These are phyloP conservation scores for Bombus huntii DNA, from an alignment of 1,140 invertebrate genomes.

Conservation along the genomic window DNA sequence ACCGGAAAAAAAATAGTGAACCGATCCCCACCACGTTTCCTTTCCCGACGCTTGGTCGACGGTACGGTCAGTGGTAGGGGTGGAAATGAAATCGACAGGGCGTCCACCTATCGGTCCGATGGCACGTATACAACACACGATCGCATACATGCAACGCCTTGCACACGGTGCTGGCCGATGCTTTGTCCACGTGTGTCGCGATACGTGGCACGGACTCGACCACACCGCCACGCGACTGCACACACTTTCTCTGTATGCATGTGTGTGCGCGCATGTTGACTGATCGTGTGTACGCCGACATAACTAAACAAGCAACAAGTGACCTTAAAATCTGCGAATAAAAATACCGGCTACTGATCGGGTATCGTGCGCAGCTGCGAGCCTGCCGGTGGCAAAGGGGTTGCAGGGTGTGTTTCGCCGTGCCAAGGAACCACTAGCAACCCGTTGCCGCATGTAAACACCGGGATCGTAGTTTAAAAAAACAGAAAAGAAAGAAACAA, in stretches of 20 bases:
- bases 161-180: slow-evolving; percentile 46
- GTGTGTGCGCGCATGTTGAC: slow-evolving; percentile 47
- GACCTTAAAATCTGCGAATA: slow-evolving; percentile 80
- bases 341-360: slow-evolving; percentile 77
- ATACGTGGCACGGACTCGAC: slow-evolving; percentile 47
- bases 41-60: background rate
- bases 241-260: background rate
- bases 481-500: background rate
- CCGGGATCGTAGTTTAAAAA: slow-evolving; percentile 34
- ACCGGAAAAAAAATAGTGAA: slow-evolving; percentile 65
- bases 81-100: slow-evolving; percentile 78
- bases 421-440: slow-evolving; percentile 61
- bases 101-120: slow-evolving; percentile 78
- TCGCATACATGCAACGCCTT: slow-evolving; percentile 53
- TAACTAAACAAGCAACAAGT: slow-evolving; percentile 82
- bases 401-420: slow-evolving; percentile 44
- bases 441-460: slow-evolving; percentile 56
- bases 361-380: slow-evolving; percentile 70
- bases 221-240: slow-evolving; percentile 20
- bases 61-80: slow-evolving; percentile 31
- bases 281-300: slow-evolving; percentile 70
- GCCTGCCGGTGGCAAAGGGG: slow-evolving; percentile 47
- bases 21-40: slow-evolving; percentile 49
- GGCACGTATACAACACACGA: slow-evolving; percentile 62
- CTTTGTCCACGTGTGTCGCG: slow-evolving; percentile 66